Evolutionary conservation across 2,888 invertebrate species (phyloP).

Genomic region (Mythimna pallens): DNA sequence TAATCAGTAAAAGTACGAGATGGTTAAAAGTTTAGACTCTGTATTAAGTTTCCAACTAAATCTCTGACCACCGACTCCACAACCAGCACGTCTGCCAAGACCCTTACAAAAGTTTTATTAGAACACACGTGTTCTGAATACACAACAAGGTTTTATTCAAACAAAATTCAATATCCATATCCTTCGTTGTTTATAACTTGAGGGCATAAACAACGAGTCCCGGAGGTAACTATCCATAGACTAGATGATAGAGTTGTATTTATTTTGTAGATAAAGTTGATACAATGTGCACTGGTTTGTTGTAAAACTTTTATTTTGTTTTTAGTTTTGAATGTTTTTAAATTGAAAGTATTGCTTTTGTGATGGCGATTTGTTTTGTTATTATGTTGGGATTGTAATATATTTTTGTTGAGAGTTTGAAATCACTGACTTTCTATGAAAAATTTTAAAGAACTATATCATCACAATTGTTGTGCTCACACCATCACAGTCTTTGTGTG

Average conservation of each 20-base stretch:
- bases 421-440: neutral
- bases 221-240: constrained; percentile 50
- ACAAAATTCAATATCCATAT: constrained; percentile 68
- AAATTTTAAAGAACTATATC: no score
- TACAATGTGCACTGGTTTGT: constrained; percentile 39
- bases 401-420: neutral
- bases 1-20: neutral
- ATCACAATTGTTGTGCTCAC: no score
- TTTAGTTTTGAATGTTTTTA: constrained; percentile 8
- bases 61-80: neutral
- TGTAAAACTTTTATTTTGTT: constrained; percentile 41
- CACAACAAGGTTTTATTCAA: constrained; percentile 64
- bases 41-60: neutral
- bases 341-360: constrained; percentile 20
- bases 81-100: constrained; percentile 1
- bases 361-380: constrained; percentile 7
- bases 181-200: constrained; percentile 64
- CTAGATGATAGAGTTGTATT: constrained; percentile 40
- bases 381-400: neutral
- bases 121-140: constrained; percentile 72
- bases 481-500: no score
- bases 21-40: neutral
- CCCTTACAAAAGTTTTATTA: constrained; percentile 74
- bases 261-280: constrained; percentile 49
- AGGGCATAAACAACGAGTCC: constrained; percentile 53